These are phyloP conservation scores for Baccha elongata DNA, from an alignment of 2,888 invertebrate species.

Conservation along the genomic window DNA sequence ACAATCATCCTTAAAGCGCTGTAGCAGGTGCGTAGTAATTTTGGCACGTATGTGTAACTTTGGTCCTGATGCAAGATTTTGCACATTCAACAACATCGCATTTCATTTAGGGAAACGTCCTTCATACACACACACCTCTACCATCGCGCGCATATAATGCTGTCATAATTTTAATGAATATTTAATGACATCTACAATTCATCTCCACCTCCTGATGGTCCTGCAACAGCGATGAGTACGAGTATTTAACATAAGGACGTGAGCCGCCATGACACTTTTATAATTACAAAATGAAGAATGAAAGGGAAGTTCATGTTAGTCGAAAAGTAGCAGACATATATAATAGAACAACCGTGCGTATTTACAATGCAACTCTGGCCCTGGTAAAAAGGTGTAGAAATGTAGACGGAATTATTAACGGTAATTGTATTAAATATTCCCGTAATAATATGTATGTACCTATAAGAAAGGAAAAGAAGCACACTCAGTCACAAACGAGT, in stretches of 20 bases:
- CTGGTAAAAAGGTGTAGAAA: constrained; percentile 1
- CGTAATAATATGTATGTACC: constrained; percentile 67
- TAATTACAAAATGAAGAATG: constrained; percentile 62
- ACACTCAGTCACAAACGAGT: constrained; percentile 53
- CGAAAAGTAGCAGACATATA: constrained; percentile 10
- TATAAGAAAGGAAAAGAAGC: constrained; percentile 44
- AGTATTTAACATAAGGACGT: constrained; percentile 68
- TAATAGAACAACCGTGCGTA: neutral
- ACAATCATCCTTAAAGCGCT: constrained; percentile 23
- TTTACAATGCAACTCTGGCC: constrained; percentile 21
- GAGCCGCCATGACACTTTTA: constrained; percentile 58
- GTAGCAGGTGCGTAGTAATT: constrained; percentile 53
- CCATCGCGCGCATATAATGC: constrained; percentile 6
- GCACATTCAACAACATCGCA: constrained; percentile 5
- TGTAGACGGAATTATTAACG: constrained; percentile 60
- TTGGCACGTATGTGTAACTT: constrained; percentile 25
- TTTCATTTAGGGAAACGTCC: constrained; percentile 52
- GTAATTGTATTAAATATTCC: constrained; percentile 72
- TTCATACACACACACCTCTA: constrained; percentile 21
- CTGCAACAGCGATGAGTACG: neutral
- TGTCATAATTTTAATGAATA: constrained; percentile 73
- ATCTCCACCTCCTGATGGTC: constrained; percentile 18
- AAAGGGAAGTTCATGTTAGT: neutral
- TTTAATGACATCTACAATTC: constrained; percentile 71
- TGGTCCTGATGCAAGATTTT: constrained; percentile 11